These are phyloP conservation scores for Trematocara unimaculatum DNA, from an alignment of 2,113 vertebrate genomes.

Conservation along the genomic window DNA sequence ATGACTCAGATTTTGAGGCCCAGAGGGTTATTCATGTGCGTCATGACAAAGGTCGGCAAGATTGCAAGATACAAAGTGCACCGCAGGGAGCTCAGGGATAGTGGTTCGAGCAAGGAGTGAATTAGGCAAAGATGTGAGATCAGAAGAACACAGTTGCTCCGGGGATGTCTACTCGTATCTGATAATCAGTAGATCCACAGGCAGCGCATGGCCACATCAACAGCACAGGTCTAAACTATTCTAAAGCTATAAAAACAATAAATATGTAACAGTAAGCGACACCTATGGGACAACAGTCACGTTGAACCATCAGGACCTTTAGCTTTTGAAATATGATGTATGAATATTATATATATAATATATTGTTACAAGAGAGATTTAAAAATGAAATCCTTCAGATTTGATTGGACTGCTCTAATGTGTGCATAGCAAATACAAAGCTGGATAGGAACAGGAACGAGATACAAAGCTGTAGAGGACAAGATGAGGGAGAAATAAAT, in stretches of 20 bases:
- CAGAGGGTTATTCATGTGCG: constrained; percentile 29
- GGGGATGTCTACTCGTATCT: constrained; percentile 31
- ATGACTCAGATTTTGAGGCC: constrained; percentile 24
- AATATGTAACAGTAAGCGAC: background rate
- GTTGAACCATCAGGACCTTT: background rate
- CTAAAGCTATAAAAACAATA: background rate
- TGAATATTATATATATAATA: too few relatives aligned
- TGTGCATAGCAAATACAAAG: background rate
- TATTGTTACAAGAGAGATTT: background rate
- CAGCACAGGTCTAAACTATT: background rate
- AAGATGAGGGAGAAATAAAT: background rate
- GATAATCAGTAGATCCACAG: constrained; percentile 42
- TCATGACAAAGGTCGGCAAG: constrained; percentile 43
- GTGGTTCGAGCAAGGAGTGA: constrained; percentile 18
- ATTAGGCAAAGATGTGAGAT: constrained; percentile 40
- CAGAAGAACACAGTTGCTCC: constrained; percentile 18
- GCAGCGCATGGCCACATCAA: background rate
- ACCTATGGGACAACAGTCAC: background rate
- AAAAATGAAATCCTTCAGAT: background rate
- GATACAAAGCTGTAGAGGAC: background rate
- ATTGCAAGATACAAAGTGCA: constrained; percentile 29
- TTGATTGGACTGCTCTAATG: background rate
- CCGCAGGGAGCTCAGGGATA: constrained; percentile 19
- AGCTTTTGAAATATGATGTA: background rate
- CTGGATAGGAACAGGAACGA: background rate